Base-by-base conservation (phyloP, 2,113 vertebrate species). In the Clarias macrocephalus region DNA sequence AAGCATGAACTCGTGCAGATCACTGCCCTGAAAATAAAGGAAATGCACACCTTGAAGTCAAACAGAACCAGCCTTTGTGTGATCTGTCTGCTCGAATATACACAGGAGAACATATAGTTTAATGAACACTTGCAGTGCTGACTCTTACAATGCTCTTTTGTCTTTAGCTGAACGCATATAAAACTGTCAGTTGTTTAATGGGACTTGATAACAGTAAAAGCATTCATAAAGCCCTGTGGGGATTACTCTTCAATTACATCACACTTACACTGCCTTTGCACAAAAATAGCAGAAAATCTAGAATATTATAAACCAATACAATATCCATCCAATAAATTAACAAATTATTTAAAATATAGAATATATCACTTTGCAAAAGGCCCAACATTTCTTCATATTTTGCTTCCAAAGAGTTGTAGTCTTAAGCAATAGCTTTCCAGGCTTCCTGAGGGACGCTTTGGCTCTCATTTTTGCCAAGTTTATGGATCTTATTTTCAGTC, bases 51-150 rank as follows among this genome's bases (percentile, higher is more conserved):
- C 79, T 80, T 62, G 1, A 62, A 81, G 28, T 62, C 59, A 62
- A 42, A 62, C 57, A 81, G 33, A 80, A 62, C 30, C 42, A 81
- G 77, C 56, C 77, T 80, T 80, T 80, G 56, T 80, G 10, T 80
- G 56, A 59, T 60, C 28, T 33, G 28, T 80, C 28, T 60, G 77
- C 3, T 80, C 57, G 54, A 57, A 19, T 30, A n/a, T 33, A 76
- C 48, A 76, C 12, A 15, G 23, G 42, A 52, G 48, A n/a, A 76
- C 4, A 76, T 76, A 76, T 76, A n/a, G 23, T 76, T 25, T 76
- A 76, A 54, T 76, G 48, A 76, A 54, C 73, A 54, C 12, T 13
- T 16, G 25, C 11, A 54, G 23, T 75, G 23, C 42, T 73, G 33
- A 73, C 48, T n/a, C 42, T 42, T 48, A 75, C 37, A 75, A 21